Base-by-base conservation (phyloP, 2,797 vertebrate genomes). In the Diplodus puntazzo region DNA sequence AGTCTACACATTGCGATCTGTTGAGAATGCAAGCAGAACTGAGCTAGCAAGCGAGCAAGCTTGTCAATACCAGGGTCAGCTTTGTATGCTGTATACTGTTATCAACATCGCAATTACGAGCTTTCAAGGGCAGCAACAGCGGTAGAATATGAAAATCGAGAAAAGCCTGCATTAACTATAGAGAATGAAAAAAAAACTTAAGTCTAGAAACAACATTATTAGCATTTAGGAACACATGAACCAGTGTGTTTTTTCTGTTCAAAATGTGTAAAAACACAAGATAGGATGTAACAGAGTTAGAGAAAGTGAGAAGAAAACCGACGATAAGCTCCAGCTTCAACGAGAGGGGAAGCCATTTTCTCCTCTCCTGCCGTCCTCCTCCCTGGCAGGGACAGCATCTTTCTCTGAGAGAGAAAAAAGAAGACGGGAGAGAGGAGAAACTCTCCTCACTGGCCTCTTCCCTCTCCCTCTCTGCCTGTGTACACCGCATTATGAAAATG, bases 401-500 rank as follows among this genome's bases (percentile, higher is more conserved):
- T 9, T 59, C 9, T 9, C 73, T 49, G 27, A 83, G 63, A 66
- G 50, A 71, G 73, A 65, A 25, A 83, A 50, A 82, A 49, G 64
- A 76, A 27, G 27, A 27, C 16, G 6, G 17, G 14, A 27, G 55
- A 69, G 45, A 84, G 71, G 55, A 81, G 68, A 53, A 48, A 63
- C 88, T 85, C 75, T 83, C 81, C 73, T 84, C 63, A 61, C 48
- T 65, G 57, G 61, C 68, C 73, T 39, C 54, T 71, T 67, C 69
- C 59, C 76, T 59, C 63, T 18, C 34, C 62, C 54, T 77, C 67
- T 84, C 62, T 8, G 34, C 42, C 34, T 79, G 78, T 76, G 86
- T 53, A 79, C 81, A 85, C 80, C 80, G 86, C 77, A 89, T 92
- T 91, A 91, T 92, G 90, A 93, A 90, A 89, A 91, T 87, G 79